Evolutionary conservation across 2,888 invertebrate genomes (phyloP), one percentile per base, ranked within the genome.

Genomic region (Cerastis rubricosa): DNA sequence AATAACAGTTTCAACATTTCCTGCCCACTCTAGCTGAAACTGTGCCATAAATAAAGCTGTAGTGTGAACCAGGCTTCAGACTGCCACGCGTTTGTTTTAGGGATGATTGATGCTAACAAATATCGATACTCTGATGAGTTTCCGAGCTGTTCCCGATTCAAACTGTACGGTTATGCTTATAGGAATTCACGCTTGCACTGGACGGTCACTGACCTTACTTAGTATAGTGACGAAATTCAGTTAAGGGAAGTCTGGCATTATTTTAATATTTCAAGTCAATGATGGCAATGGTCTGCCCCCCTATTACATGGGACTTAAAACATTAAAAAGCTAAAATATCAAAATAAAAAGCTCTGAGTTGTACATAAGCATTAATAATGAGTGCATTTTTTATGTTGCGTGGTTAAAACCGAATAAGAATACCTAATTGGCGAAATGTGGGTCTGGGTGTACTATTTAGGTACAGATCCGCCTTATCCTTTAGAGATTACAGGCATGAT

Each of bases 41-140:
- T 59, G n/a, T 17, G 57, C 29, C 54, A 43, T 82, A 83, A 82
- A 83, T 80, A 83, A 63, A 73, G 51, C 57, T 67, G 45, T 61
- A 70, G 71, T 80, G 76, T 73, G 75, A 77, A 77, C 71, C 64
- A 63, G 69, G 74, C 73, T 70, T 65, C 65, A 51, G 49, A 4
- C 49, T 66, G 81, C 74, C 69, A 59, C 59, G 19, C 73, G 74
- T 77, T 70, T 72, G 78, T 84, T 81, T 78, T 63, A 68, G 69
- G 71, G 59, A 84, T 84, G 81, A 84, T 84, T 77, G 83, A 84
- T 84, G 77, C 64, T 59, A 70, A 72, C 84, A 81, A 84, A 84
- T 68, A 78, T 74, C 81, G 71, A 83, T 78, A 83, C 63, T 74
- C 51, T 81, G 81, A 81, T 81, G 78, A 81, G 71, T 84, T 78